A percentile compares a stretch with the other conserved stretches of the same genome.
Conservation (phyloP, 2,113 vertebrate species). For the Tachycineta bicolor region DNA sequence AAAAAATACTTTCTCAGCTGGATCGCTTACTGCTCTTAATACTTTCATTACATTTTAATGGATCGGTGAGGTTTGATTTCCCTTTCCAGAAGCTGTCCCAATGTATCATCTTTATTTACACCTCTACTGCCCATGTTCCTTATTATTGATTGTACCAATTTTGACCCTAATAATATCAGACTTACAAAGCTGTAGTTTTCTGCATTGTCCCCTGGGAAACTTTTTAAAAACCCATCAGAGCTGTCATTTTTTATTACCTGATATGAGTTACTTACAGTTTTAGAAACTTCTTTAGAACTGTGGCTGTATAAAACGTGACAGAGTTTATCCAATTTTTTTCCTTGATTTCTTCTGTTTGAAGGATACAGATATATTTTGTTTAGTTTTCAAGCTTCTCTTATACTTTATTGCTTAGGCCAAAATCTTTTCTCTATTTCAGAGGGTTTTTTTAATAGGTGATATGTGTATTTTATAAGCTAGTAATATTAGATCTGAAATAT, state of each 20-base stretch:
- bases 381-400: neutral
- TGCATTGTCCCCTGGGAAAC: neutral
- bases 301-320: neutral
- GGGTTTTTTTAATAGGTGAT: neutral
- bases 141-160: neutral
- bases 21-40: neutral
- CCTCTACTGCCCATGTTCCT: neutral
- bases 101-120: neutral
- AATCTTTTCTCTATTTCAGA: neutral
- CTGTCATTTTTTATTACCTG: neutral
- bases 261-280: neutral
- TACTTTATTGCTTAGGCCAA: neutral
- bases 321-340: neutral
- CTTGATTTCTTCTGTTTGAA: neutral
- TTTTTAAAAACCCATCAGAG: neutral
- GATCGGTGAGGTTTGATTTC: neutral
- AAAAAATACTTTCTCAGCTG: neutral
- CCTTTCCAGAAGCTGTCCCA: neutral
- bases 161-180: neutral
- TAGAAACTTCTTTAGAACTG: conserved; percentile 2
- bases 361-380: neutral
- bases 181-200: neutral
- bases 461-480: neutral
- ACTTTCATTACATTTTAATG: neutral
- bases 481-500: neutral